Percentiles rank a stretch among this genome's conserved stretches.
Evolutionary conservation across 2,888 invertebrate species (phyloP).

Genomic region (Scrobipalpa atriplicella): DNA sequence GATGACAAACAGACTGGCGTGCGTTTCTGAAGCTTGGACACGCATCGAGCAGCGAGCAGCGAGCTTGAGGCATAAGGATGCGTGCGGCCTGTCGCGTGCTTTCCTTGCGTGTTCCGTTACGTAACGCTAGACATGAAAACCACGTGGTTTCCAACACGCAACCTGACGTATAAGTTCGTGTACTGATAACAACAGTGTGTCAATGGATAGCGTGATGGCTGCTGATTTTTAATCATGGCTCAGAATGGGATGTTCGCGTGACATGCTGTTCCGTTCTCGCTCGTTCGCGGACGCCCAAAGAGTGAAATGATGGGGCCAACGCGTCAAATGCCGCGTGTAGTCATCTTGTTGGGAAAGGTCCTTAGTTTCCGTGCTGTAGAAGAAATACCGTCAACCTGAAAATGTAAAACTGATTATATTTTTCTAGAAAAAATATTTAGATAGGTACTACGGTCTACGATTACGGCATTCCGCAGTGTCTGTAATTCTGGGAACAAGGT

Average conservation of each 20-base stretch:
- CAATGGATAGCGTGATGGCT: conserved; percentile 76
- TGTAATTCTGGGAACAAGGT: no score
- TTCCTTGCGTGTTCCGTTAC: conserved; percentile 53
- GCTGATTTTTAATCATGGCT: conserved; percentile 69
- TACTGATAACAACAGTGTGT: conserved; percentile 52
- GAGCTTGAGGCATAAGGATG: conserved; percentile 41
- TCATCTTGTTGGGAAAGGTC: conserved; percentile 51
- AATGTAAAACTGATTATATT: no score
- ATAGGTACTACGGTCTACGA: no score
- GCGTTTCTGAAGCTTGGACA: conserved; percentile 31
- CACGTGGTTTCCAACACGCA: conserved; percentile 72
- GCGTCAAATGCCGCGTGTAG: conserved; percentile 34
- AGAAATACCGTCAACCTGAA: no score
- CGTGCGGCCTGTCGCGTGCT: conserved; percentile 61
- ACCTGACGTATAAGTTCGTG: conserved; percentile 55
- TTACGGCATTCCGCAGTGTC: no score
- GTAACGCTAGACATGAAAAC: conserved; percentile 50
- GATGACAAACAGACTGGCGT: conserved; percentile 21
- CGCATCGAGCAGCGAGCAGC: conserved; percentile 32
- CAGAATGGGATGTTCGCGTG: conserved; percentile 66
- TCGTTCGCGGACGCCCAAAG: conserved; percentile 33
- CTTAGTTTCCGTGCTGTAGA: conserved; percentile 30
- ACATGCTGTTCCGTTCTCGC: conserved; percentile 37
- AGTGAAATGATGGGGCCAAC: conserved; percentile 36
- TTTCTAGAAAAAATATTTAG: no score